Conservation (phyloP, 2,797 vertebrate species). For the Xenops minutus region DNA sequence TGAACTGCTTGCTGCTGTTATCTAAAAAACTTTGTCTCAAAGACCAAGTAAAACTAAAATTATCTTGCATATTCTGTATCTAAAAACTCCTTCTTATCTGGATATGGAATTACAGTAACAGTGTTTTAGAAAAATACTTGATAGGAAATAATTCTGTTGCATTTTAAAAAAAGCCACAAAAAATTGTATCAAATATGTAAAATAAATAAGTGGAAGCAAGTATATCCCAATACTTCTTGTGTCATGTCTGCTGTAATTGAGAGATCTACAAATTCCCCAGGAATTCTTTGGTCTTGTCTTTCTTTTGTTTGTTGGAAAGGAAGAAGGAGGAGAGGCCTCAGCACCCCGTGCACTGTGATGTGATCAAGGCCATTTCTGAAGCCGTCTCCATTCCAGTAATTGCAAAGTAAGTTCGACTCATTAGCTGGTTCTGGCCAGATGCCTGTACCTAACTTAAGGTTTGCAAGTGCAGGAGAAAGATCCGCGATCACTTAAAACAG, state of each 20-base stretch:
- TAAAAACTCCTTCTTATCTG: not conserved
- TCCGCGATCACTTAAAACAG: not conserved
- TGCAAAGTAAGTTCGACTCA: constrained; percentile 85
- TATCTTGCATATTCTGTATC: not conserved
- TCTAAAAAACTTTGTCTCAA: not conserved
- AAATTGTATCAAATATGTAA: not conserved
- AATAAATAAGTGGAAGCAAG: not conserved
- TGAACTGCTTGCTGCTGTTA: not conserved
- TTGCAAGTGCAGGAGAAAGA: not conserved
- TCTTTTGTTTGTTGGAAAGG: constrained; percentile 75
- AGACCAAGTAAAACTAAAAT: not conserved
- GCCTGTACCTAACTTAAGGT: not conserved
- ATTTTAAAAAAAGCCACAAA: not conserved
- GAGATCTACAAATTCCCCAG: not conserved
- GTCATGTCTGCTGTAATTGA: not conserved
- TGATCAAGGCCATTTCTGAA: constrained; percentile 86
- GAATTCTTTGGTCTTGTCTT: not conserved
- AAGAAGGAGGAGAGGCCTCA: constrained; percentile 91
- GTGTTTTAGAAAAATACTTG: not conserved
- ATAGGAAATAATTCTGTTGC: not conserved
- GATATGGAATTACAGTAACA: not conserved
- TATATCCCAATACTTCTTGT: not conserved
- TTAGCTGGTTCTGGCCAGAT: not conserved
- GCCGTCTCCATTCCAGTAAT: constrained; percentile 91
- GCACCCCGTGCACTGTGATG: constrained; percentile 90